These are phyloP conservation scores for Trissoscelio sp. DNA, from an alignment of 2,888 invertebrate species.

Conservation along the genomic window DNA sequence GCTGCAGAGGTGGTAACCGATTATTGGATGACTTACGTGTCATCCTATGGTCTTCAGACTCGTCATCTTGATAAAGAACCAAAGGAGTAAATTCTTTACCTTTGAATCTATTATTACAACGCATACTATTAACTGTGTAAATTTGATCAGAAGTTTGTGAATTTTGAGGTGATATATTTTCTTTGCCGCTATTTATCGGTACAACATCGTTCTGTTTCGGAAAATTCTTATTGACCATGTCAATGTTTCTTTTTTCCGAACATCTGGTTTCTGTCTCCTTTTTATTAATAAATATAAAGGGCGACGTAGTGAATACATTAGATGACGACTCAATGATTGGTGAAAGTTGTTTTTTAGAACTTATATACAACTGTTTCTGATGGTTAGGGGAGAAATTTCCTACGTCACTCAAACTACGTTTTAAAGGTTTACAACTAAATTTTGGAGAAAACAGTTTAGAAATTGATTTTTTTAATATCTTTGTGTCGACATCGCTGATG, in stretches of 20 bases:
- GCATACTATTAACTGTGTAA: conserved; percentile 78
- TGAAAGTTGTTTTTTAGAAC: conserved; percentile 89
- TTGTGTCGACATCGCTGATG: conserved; percentile 82
- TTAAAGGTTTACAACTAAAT: conserved; percentile 76
- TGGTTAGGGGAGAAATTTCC: conserved; percentile 84
- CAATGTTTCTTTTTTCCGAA: conserved; percentile 24
- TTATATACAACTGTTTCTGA: conserved; percentile 85
- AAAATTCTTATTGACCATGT: conserved; percentile 38
- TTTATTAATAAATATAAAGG: conserved; percentile 77
- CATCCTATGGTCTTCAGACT: conserved; percentile 89
- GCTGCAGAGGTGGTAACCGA: conserved; percentile 87
- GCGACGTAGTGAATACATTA: conserved; percentile 84
- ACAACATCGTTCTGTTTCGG: conserved; percentile 59
- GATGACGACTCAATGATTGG: conserved; percentile 92
- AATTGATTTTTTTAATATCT: conserved; percentile 76
- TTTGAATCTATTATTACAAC: conserved; percentile 81
- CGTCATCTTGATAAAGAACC: conserved; percentile 74
- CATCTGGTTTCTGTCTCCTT: no score
- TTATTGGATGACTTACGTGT: conserved; percentile 90
- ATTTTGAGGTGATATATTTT: conserved; percentile 46
- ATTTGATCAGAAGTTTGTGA: no score
- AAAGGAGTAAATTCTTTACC: no score
- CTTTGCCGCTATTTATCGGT: conserved; percentile 59
- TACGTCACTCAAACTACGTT: conserved; percentile 85
- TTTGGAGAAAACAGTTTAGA: conserved; percentile 79